Conservation (phyloP, 2,888 invertebrate genomes). For the Aphidius colemani region DNA sequence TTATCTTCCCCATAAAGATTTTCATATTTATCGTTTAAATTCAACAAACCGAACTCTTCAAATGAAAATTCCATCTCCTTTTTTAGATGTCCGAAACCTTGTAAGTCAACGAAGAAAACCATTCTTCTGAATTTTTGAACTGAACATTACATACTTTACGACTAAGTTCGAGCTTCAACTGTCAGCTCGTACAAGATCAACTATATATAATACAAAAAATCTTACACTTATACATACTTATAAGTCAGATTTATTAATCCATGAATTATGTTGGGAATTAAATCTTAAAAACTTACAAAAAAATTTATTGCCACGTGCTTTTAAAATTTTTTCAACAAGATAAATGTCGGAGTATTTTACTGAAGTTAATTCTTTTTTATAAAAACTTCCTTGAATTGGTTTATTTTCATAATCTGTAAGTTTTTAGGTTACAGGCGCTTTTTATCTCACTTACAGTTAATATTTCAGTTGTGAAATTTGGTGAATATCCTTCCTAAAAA, state of each 20-base stretch:
- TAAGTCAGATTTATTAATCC: slow-evolving; percentile 17
- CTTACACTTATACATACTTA: too few relatives aligned
- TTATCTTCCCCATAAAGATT: too few relatives aligned
- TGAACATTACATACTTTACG: too few relatives aligned
- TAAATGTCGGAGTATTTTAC: slow-evolving; percentile 24
- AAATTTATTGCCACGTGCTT: slow-evolving; percentile 23
- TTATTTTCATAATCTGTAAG: slow-evolving; percentile 41
- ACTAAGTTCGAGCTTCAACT: too few relatives aligned
- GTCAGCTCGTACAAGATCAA: too few relatives aligned
- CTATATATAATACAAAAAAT: too few relatives aligned
- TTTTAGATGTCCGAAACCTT: too few relatives aligned
- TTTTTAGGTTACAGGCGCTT: slow-evolving; percentile 44
- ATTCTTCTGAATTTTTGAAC: too few relatives aligned
- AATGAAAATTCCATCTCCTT: too few relatives aligned
- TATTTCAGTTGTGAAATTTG: slow-evolving; percentile 50
- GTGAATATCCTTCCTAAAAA: slow-evolving; percentile 49
- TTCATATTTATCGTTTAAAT: too few relatives aligned
- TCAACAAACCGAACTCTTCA: too few relatives aligned
- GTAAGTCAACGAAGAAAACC: too few relatives aligned
- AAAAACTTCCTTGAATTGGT: slow-evolving; percentile 39
- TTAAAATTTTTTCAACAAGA: slow-evolving; percentile 26
- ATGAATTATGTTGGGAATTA: slow-evolving; percentile 27
- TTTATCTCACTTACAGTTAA: slow-evolving; percentile 45
- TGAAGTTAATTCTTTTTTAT: slow-evolving; percentile 28
- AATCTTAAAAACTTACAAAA: slow-evolving; percentile 30